These are phyloP conservation scores for Neomorphus geoffroyi DNA, from an alignment of 2,797 vertebrate species.

Conservation along the genomic window DNA sequence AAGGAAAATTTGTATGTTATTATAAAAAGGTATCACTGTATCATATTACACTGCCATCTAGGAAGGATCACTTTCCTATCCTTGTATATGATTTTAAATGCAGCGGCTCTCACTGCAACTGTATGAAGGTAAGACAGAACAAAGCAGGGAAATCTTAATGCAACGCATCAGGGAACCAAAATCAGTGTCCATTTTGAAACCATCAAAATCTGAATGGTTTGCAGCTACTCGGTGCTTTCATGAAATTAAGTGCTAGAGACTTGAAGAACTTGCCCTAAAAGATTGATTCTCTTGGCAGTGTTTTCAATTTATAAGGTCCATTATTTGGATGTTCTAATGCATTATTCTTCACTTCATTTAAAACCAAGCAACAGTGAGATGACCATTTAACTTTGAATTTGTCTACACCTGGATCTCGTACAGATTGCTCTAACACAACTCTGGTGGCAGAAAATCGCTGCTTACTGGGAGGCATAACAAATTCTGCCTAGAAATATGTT, in stretches of 20 bases:
- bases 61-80: neutral
- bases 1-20: neutral
- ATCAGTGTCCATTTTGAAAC: neutral
- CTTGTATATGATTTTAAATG: neutral
- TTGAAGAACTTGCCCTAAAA: neutral
- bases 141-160: neutral
- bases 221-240: neutral
- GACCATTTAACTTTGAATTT: neutral
- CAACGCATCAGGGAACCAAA: neutral
- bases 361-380: neutral
- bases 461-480: slow-evolving; percentile 15
- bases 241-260: neutral
- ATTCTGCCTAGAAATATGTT: slow-evolving; percentile 13
- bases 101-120: neutral
- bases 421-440: neutral
- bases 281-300: neutral
- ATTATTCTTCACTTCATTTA: neutral
- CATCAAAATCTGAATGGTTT: neutral
- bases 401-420: neutral
- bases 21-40: neutral
- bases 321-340: neutral
- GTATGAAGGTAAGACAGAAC: neutral
- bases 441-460: neutral
- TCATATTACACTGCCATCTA: neutral
- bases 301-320: neutral